These are phyloP conservation scores for Threskiornis aethiopicus DNA, from an alignment of 2,797 vertebrate genomes.

Conservation along the genomic window DNA sequence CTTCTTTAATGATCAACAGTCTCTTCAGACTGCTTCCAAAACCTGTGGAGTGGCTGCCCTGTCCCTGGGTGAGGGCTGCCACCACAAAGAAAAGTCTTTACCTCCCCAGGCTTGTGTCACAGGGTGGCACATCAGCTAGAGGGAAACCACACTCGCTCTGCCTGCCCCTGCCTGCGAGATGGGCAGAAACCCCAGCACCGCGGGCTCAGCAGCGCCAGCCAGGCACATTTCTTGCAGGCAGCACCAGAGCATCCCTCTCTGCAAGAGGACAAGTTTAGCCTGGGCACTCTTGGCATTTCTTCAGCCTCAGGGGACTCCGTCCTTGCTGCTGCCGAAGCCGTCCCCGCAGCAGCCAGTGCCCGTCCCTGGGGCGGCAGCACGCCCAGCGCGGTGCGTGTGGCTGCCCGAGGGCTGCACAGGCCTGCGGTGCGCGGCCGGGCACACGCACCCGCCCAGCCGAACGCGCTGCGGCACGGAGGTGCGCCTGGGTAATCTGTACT, in stretches of 20 bases:
- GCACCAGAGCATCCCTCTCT: not conserved
- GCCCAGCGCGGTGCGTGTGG: rapidly evolving
- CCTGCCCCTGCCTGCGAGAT: rapidly evolving
- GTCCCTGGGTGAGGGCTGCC: not conserved
- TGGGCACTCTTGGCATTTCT: not conserved
- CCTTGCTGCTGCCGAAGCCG: not conserved
- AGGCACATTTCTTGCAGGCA: not conserved
- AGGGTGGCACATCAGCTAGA: not conserved
- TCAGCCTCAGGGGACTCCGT: not conserved
- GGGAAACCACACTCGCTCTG: not conserved
- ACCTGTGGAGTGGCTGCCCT: not conserved
- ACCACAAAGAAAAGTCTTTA: not conserved
- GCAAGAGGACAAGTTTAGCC: not conserved
- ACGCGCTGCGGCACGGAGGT: not conserved
- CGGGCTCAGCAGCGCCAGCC: not conserved
- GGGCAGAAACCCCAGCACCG: not conserved
- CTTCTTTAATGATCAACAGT: not conserved
- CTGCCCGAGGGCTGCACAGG: not conserved
- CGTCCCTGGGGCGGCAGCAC: rapidly evolving
- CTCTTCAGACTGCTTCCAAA: not conserved
- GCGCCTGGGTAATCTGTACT: not conserved
- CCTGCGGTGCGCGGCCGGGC: not conserved
- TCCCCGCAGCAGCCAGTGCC: not conserved
- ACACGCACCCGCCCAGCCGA: rapidly evolving
- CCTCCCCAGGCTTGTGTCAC: not conserved